These are phyloP conservation scores for Loriculus beryllinus DNA, from an alignment of 2,797 vertebrate genomes.

Conservation along the genomic window DNA sequence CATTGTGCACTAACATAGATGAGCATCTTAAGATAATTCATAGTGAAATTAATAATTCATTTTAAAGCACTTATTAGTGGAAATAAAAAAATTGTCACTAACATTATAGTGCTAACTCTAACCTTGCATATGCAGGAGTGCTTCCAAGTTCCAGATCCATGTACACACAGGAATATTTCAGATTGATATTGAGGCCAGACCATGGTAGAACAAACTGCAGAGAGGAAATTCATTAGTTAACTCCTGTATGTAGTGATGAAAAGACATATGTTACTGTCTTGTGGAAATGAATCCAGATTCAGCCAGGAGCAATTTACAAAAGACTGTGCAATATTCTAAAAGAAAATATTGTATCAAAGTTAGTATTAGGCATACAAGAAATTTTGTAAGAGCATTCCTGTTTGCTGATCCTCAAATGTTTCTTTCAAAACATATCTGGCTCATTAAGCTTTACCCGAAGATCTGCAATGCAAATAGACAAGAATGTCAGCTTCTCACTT, in stretches of 20 bases:
- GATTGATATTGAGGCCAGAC: background rate
- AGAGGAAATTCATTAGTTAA: background rate
- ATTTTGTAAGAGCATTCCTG: background rate
- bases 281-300: background rate
- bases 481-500: background rate
- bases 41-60: background rate
- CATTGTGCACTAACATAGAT: background rate
- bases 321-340: background rate
- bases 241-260: background rate
- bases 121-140: background rate
- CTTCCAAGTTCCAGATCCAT: background rate
- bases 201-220: background rate
- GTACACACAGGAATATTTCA: background rate
- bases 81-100: background rate
- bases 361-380: background rate
- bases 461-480: background rate
- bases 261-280: background rate
- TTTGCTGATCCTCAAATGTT: background rate
- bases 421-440: background rate
- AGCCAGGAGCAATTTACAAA: background rate
- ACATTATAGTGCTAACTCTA: background rate
- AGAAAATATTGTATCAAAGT: background rate
- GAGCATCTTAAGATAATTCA: background rate
- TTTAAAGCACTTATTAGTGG: background rate
- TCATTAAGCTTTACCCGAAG: background rate